Conservation (phyloP, 2,888 invertebrate genomes). For the Lapara coniferarum region DNA sequence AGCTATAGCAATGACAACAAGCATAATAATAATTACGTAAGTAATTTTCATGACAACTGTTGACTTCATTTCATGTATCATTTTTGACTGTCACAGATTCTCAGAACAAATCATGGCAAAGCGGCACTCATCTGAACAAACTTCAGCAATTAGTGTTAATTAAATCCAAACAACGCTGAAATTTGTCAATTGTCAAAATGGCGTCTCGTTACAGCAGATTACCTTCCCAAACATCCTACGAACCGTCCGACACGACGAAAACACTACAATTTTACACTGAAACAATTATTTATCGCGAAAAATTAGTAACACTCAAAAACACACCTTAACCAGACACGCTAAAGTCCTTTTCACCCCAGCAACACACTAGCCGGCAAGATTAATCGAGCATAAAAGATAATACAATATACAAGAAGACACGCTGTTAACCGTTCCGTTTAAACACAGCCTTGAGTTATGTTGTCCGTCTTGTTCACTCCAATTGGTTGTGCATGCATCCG, state of each 20-base stretch:
- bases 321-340: constrained; percentile 45
- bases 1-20: too few relatives aligned
- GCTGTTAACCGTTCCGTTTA: constrained; percentile 84
- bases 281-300: constrained; percentile 82
- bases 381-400: constrained; percentile 84
- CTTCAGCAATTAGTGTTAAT: constrained; percentile 22
- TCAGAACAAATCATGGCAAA: background rate
- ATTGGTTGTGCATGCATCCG: constrained; percentile 43
- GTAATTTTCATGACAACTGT: background rate
- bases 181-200: constrained; percentile 41
- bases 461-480: constrained; percentile 61
- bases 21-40: too few relatives aligned
- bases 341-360: constrained; percentile 52
- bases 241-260: constrained; percentile 58
- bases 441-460: constrained; percentile 64
- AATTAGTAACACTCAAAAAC: constrained; percentile 56
- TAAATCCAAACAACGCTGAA: constrained; percentile 24
- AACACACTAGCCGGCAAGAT: constrained; percentile 66
- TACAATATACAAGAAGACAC: constrained; percentile 87
- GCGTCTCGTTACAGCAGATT: constrained; percentile 68
- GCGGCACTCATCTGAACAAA: constrained; percentile 5
- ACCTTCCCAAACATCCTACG: constrained; percentile 68
- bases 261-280: constrained; percentile 78
- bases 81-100: background rate
- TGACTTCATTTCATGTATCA: background rate